Evolutionary conservation across 2,888 invertebrate species (phyloP), one percentile per base, ranked within the genome.

Genomic region (Autographa pulchrina): DNA sequence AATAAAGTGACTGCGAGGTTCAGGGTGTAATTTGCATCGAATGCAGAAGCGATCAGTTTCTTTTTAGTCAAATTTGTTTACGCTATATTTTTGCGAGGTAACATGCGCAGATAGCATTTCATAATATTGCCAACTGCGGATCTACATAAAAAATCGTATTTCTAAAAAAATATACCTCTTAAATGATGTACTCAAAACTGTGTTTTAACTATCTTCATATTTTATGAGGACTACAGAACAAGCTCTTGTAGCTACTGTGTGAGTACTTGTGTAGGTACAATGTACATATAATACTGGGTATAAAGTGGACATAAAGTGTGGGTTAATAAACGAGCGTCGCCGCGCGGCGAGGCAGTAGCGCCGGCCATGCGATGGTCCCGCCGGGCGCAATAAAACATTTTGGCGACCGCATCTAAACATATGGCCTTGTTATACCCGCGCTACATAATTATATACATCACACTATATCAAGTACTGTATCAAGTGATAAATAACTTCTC

Each of bases 341-440:
- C 62, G 16, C 60, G 52, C 32, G 31, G n/a, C 38, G n/a, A 18
- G 62, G 38, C 62, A 16, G 16, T n/a, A 38, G 9, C 16, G 18
- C 32, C 48, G 48, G 48, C 48, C 48, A 9, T 8, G 52, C 31
- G 35, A 18, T 56, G 54, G 54, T n/a, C 56, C 75, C 80, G 54
- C 59, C 20, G 80, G 65, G 69, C 16, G 31, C 59, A 38, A 68
- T 80, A 56, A 62, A 75, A 75, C 75, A 80, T 65, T 79, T 75
- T 31, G 62, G 8, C 32, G 60, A 48, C 54, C 69, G 52, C 65
- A 75, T 65, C 58, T 48, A 62, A 41, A 68, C 48, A 68, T 64
- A 60, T 38, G 25, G 25, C 48, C 41, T 25, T 41, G 61, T 41
- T 59, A 62, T 35, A 62, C 35, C 43, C 31, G 38, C 61, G 18